Evolutionary conservation across 2,797 vertebrate species (phyloP).

Genomic region (Pygocentrus nattereri): DNA sequence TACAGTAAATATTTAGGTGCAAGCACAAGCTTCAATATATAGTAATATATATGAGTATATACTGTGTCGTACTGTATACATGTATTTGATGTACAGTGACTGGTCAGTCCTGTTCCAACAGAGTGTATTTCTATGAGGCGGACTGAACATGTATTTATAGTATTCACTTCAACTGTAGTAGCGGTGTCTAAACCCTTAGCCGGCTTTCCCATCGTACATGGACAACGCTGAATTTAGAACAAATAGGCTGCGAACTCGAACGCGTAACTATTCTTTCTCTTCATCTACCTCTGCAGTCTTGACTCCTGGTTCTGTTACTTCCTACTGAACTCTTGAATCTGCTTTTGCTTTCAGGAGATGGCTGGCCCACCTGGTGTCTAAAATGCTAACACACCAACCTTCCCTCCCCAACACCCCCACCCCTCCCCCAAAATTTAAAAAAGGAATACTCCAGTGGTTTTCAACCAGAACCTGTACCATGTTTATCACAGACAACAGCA

Average conservation of each 20-base stretch:
- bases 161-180: slow-evolving; percentile 8
- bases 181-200: background rate
- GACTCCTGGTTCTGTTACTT: slow-evolving; percentile 5
- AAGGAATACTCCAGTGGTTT: too few species aligned
- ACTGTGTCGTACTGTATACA: slow-evolving; percentile 22
- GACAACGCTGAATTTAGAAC: slow-evolving; percentile 6
- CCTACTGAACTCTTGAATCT: background rate
- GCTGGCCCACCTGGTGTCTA: background rate
- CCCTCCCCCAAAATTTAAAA: background rate
- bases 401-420: too few species aligned
- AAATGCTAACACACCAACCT: slow-evolving; percentile 18
- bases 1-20: slow-evolving; percentile 34
- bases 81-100: slow-evolving; percentile 48
- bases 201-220: background rate
- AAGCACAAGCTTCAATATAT: slow-evolving; percentile 45
- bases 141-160: slow-evolving; percentile 14
- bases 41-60: slow-evolving; percentile 18
- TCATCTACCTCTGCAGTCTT: slow-evolving; percentile 51
- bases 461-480: too few species aligned
- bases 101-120: slow-evolving; percentile 22
- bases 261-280: background rate
- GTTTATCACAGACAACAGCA: too few species aligned
- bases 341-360: background rate
- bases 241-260: background rate
- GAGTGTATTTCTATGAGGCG: slow-evolving; percentile 19